Evolutionary conservation across 2,797 vertebrate species (phyloP).

Genomic region (Sebastiscus albofasciatus): DNA sequence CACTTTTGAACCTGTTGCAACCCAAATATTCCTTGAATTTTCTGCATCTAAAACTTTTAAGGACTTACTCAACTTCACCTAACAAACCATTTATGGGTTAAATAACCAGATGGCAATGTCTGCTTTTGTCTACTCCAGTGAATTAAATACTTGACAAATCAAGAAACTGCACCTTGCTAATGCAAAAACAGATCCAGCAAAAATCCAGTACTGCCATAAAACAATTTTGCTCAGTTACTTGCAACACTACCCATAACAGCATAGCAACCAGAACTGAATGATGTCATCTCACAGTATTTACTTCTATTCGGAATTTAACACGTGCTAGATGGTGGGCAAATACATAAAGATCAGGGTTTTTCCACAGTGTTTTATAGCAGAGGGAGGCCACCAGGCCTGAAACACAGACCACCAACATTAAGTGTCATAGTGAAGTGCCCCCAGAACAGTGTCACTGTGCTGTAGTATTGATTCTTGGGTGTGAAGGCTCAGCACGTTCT

Average conservation of each 20-base stretch:
- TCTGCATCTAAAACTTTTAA: not conserved
- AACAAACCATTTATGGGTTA: not conserved
- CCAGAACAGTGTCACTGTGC: not conserved
- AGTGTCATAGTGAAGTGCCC: not conserved
- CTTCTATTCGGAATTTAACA: not conserved
- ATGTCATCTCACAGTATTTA: not conserved
- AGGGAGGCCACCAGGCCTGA: not conserved
- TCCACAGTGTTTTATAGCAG: not conserved
- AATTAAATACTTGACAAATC: not conserved
- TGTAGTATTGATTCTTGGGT: not conserved
- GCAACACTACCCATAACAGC: not conserved
- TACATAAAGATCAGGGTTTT: not conserved
- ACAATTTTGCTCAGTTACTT: not conserved
- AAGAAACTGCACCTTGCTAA: not conserved
- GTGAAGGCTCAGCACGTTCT: no score
- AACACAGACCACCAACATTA: not conserved
- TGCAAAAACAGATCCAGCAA: not conserved
- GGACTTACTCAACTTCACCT: not conserved
- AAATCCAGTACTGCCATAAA: not conserved
- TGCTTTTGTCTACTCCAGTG: not conserved
- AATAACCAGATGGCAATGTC: not conserved
- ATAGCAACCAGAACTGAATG: not conserved
- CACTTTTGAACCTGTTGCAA: slow-evolving; percentile 8
- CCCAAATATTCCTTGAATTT: not conserved
- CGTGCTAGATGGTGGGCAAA: not conserved